A percentile compares a stretch with the other conserved stretches of the same genome.
Evolutionary conservation across 1,140 invertebrate genomes (phyloP).

Genomic region (Augochlora pura): DNA sequence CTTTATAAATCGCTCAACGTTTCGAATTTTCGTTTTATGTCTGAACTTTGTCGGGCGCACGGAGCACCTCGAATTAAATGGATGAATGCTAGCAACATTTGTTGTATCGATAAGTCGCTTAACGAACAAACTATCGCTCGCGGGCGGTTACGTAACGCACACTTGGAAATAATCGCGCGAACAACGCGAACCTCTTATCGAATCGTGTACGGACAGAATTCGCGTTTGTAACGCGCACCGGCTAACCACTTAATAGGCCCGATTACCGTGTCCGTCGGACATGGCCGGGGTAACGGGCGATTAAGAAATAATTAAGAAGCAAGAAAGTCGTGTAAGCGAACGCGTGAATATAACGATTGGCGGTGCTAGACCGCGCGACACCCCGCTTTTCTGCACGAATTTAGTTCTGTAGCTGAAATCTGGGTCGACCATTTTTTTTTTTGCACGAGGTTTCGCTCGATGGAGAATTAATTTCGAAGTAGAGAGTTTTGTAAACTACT

Average conservation of each 20-base stretch:
- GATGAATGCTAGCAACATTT: neutral
- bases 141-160: conserved; percentile 5
- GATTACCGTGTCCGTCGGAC: neutral
- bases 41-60: too few relatives aligned
- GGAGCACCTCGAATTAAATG: neutral
- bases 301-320: neutral
- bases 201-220: conserved; percentile 7
- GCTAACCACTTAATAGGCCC: neutral
- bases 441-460: too few relatives aligned
- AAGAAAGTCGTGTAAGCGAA: too few relatives aligned
- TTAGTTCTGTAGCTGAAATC: too few relatives aligned
- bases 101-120: conserved; percentile 4
- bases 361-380: too few relatives aligned
- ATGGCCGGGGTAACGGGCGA: neutral
- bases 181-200: conserved; percentile 9
- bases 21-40: too few relatives aligned
- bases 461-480: too few relatives aligned
- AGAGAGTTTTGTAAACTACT: too few relatives aligned
- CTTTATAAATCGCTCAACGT: too few relatives aligned
- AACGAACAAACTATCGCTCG: neutral
- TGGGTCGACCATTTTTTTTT: too few relatives aligned
- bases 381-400: too few relatives aligned
- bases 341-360: too few relatives aligned
- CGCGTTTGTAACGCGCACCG: conserved; percentile 3
- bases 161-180: conserved; percentile 6